A percentile compares a stretch with the other conserved stretches of the same genome.
Evolutionary conservation across 2,797 vertebrate species (phyloP).

Genomic region (Manis pentadactyla): DNA sequence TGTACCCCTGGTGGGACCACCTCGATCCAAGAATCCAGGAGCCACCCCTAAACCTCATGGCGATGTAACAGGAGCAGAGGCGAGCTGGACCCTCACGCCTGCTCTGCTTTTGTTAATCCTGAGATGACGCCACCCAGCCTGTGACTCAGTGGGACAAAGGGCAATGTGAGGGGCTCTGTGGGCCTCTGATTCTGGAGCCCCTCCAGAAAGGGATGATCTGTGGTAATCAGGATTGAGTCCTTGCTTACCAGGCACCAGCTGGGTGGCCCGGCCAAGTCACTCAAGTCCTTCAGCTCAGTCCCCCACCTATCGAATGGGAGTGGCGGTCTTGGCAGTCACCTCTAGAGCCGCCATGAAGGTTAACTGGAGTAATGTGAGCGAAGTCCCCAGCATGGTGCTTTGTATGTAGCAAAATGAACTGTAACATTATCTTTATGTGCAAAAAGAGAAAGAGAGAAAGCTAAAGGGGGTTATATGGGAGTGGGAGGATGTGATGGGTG

Average conservation of each 20-base stretch:
- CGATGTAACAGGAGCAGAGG: background rate
- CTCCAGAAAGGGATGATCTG: background rate
- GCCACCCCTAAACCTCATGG: background rate
- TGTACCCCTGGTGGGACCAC: background rate
- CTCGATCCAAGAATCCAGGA: background rate
- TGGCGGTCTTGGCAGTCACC: background rate
- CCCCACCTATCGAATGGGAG: background rate
- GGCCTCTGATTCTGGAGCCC: background rate
- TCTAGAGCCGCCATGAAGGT: background rate
- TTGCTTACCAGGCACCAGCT: background rate
- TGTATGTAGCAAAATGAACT: background rate
- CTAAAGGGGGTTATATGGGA: background rate
- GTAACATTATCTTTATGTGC: background rate
- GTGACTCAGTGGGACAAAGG: background rate
- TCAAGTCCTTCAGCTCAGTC: background rate
- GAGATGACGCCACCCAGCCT: background rate
- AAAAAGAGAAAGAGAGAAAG: constrained; percentile 22
- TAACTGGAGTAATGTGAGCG: background rate
- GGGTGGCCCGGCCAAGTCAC: background rate
- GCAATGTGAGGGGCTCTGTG: background rate
- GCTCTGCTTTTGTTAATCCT: background rate
- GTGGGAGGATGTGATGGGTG: background rate
- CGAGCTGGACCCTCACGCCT: background rate
- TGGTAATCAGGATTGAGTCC: background rate
- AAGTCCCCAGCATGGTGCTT: background rate